These are phyloP conservation scores for Melipona bicolor DNA, from an alignment of 2,888 invertebrate species.

Conservation along the genomic window DNA sequence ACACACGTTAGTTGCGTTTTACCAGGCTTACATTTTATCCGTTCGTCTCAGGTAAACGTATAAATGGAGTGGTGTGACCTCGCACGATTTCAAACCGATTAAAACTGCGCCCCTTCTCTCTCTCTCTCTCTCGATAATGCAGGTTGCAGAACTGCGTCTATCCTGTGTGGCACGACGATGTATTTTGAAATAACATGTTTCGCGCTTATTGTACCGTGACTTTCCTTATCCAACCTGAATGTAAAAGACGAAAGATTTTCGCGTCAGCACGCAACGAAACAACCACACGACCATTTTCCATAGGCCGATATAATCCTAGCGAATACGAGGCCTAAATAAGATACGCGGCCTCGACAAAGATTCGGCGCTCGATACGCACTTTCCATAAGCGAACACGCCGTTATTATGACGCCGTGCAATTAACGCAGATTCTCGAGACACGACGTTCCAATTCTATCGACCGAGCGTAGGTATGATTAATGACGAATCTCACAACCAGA, in stretches of 20 bases:
- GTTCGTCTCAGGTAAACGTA: slow-evolving; percentile 10
- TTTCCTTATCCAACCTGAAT: slow-evolving; percentile 52
- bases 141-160: slow-evolving; percentile 9
- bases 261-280: slow-evolving; percentile 36
- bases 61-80: slow-evolving; percentile 45
- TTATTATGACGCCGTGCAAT: slow-evolving; percentile 6
- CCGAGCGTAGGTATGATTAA: neutral
- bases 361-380: slow-evolving; percentile 25
- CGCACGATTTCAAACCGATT: slow-evolving; percentile 58
- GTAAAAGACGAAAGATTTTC: slow-evolving; percentile 38
- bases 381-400: slow-evolving; percentile 20
- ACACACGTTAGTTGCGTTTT: neutral
- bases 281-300: slow-evolving; percentile 34
- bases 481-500: neutral
- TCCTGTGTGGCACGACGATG: slow-evolving; percentile 25
- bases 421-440: neutral
- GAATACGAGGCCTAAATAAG: slow-evolving; percentile 55
- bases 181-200: slow-evolving; percentile 61
- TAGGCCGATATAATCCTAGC: slow-evolving; percentile 44
- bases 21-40: slow-evolving; percentile 16
- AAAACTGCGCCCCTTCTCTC: slow-evolving; percentile 23
- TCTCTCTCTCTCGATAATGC: neutral
- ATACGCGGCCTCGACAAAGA: slow-evolving; percentile 16
- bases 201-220: slow-evolving; percentile 68
- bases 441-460: neutral